Evolutionary conservation across 2,888 invertebrate genomes (phyloP).

Genomic region (Cerceris ruficornis): DNA sequence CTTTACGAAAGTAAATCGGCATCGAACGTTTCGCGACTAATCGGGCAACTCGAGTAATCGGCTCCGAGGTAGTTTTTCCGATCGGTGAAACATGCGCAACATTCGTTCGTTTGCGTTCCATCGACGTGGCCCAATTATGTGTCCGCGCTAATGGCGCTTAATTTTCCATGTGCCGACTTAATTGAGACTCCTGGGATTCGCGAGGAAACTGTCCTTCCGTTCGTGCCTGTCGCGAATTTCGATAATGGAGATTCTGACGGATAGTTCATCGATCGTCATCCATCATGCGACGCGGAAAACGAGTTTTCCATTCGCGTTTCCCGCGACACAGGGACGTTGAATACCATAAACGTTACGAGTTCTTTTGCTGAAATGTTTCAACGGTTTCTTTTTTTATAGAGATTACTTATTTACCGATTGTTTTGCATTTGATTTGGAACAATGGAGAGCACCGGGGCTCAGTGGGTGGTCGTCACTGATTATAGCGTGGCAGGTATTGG

Average conservation of each 20-base stretch:
- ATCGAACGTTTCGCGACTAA: slow-evolving; percentile 19
- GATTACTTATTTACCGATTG: neutral
- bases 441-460: too few species aligned
- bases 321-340: neutral
- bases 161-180: slow-evolving; percentile 58
- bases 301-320: neutral
- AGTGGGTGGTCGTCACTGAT: too few species aligned
- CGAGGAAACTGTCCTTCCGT: neutral
- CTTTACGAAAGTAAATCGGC: slow-evolving; percentile 20
- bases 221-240: neutral
- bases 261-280: slow-evolving; percentile 10
- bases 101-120: slow-evolving; percentile 28
- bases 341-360: too few species aligned
- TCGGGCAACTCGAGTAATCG: slow-evolving; percentile 33
- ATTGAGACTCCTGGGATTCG: slow-evolving; percentile 62
- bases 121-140: slow-evolving; percentile 63
- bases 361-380: too few species aligned
- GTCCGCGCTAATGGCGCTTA: slow-evolving; percentile 57
- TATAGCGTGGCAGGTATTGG: too few species aligned
- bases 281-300: neutral
- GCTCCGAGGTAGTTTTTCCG: slow-evolving; percentile 44
- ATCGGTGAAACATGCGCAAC: neutral
- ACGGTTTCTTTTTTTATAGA: neutral
- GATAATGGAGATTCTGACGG: neutral
- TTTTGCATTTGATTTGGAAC: too few species aligned